Evolutionary conservation across 2,797 vertebrate species (phyloP).

Genomic region (Takifugu ocellatus): DNA sequence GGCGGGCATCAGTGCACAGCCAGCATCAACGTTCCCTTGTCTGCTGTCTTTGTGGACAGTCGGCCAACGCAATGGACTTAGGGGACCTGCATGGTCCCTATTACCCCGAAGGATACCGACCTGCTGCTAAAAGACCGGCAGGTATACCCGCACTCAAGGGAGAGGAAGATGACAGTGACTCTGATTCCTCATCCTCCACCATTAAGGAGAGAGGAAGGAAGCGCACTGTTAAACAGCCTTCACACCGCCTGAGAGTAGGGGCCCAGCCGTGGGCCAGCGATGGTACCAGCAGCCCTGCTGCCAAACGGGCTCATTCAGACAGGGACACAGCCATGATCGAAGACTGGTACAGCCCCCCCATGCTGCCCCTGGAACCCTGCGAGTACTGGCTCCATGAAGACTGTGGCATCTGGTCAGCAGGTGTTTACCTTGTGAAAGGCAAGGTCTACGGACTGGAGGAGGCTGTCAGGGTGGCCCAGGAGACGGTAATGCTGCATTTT

Average conservation of each 20-base stretch:
- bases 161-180: slow-evolving; percentile 62
- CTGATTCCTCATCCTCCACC: slow-evolving; percentile 65
- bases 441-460: slow-evolving; percentile 79
- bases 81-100: slow-evolving; percentile 82
- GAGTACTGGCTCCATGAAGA: slow-evolving; percentile 83
- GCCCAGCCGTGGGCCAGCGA: slow-evolving; percentile 44
- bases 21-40: slow-evolving; percentile 57
- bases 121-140: slow-evolving; percentile 43
- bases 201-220: slow-evolving; percentile 39
- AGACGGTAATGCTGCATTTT: slow-evolving; percentile 61
- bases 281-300: slow-evolving; percentile 40
- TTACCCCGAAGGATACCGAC: slow-evolving; percentile 71
- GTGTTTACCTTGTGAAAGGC: slow-evolving; percentile 79
- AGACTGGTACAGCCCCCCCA: slow-evolving; percentile 77
- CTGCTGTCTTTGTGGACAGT: slow-evolving; percentile 75
- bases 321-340: slow-evolving; percentile 16
- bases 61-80: slow-evolving; percentile 76
- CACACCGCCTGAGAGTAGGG: slow-evolving; percentile 27
- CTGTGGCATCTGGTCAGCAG: slow-evolving; percentile 76
- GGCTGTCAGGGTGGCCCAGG: slow-evolving; percentile 71
- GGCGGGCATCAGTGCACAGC: slow-evolving; percentile 56
- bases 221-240: neutral
- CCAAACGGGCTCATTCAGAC: slow-evolving; percentile 56
- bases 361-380: slow-evolving; percentile 68
- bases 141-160: slow-evolving; percentile 41